Evolutionary conservation across 2,113 vertebrate species (phyloP), one percentile per base, ranked within the genome.

Genomic region (Hemibagrus wyckioides): DNA sequence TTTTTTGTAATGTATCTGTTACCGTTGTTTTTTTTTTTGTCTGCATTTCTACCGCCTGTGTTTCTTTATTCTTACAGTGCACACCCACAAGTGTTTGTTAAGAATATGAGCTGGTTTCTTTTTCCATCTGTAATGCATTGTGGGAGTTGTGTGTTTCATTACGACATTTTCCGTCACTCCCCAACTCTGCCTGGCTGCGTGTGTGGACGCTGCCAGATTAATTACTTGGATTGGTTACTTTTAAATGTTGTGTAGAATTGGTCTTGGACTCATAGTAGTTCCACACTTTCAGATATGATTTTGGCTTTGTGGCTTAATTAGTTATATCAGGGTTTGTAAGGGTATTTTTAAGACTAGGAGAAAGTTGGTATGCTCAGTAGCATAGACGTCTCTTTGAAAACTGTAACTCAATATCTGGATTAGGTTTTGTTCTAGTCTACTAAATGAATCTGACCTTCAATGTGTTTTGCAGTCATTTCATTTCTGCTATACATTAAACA

Each of bases 111-210:
- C 30, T 56, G 10, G n/a, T 23, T 36, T 80, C 44, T 65, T 69
- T 83, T 83, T 52, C 44, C 82, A 83, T 69, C 61, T 84, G 83
- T 54, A 54, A 56, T 73, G 65, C 50, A 56, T 71, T 54, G 52
- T 73, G 30, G 83, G 30, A 71, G 83, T 57, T 21, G 48, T 33
- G 76, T 71, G 65, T 84, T 39, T 71, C 30, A 71, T 71, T 71
- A 84, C 23, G 33, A 33, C 82, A 84, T 84, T 69, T 56, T 73
- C 65, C 50, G 7, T 54, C 65, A 52, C 30, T 84, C 52, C 15
- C 13, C 65, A 71, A 30, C 67, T 41, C 50, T 36, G 48, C 19
- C 65, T 52, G 44, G n/a, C 76, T 71, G 30, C 14, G 10, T 67
- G 56, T 44, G 80, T 63, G 25, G 82, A 69, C 30, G 11, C 8